Evolutionary conservation across 2,113 vertebrate genomes (phyloP).

Genomic region (Calyptomena viridis): DNA sequence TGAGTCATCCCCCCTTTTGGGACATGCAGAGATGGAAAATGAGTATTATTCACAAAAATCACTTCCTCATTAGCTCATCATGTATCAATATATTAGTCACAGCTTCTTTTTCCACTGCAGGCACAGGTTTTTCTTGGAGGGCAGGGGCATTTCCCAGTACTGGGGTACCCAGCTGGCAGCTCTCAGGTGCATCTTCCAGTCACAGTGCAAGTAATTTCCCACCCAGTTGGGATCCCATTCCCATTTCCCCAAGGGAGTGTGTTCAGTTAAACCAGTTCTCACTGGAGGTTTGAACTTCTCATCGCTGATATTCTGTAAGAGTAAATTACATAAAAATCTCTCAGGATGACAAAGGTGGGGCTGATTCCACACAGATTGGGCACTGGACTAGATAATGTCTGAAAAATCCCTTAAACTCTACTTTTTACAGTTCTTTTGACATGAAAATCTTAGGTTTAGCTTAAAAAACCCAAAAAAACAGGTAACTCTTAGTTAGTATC

Average conservation of each 20-base stretch:
- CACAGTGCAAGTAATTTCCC: background rate
- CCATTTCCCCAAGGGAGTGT: background rate
- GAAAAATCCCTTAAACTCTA: background rate
- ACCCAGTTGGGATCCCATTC: background rate
- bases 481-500: background rate
- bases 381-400: background rate
- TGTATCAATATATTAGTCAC: background rate
- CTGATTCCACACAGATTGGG: background rate
- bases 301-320: background rate
- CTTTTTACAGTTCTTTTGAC: background rate
- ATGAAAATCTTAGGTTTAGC: background rate
- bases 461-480: background rate
- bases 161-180: background rate
- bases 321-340: background rate
- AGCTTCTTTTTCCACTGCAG: background rate
- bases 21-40: background rate
- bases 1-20: background rate
- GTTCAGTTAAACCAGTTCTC: background rate
- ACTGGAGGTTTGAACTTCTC: background rate
- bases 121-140: background rate
- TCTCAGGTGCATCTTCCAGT: background rate
- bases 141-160: background rate
- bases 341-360: background rate
- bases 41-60: background rate
- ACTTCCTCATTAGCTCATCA: background rate